Evolutionary conservation across 2,888 invertebrate species (phyloP), one percentile per base, ranked within the genome.

Genomic region (Cyaniris semiargus): DNA sequence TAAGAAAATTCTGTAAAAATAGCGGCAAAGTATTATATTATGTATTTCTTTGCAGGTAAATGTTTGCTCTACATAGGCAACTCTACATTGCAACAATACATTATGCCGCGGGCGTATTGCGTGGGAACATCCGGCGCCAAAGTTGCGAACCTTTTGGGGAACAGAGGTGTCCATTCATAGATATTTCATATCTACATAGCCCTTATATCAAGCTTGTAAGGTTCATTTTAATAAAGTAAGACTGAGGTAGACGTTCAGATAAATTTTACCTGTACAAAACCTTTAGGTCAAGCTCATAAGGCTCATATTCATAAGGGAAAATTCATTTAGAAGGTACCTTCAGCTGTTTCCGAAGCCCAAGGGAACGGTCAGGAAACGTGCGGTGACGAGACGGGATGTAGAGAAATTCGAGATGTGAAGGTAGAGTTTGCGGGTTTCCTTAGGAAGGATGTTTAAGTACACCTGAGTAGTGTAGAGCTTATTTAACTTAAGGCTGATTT

Each of bases 291-390:
- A 1, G 5, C 5, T 18, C 53, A 53, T 18, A 53, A 53, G 18
- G 53, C 5, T 5, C 1, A 53, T 53, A 0, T 53, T 53, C 0
- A 53, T 53, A 1, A 53, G 53, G 18, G 18, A 53, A 5, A 18
- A 53, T 53, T 53, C 1, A 0, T 5, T 53, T 1, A 0, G 4
- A 53, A 53, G 53, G 81, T 53, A 48, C 80, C 76, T 79, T 80
- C 89, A 89, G 86, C 88, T 90, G 89, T 84, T 90, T 92, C 90
- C 90, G 90, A 92, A 92, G 86, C 88, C 90, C 80, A 82, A 80
- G 78, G 80, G 82, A 83, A 83, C 76, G 78, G 82, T 79, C 80
- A 85, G 87, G 88, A 88, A 90, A 89, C 87, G 89, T 87, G 90
- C 85, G 90, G 89, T 84, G 76, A 3, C 13, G 53, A 56, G 48